Evolutionary conservation across 2,113 vertebrate genomes (phyloP), one percentile per base, ranked within the genome.

Genomic region (Sebastes schlegelii): DNA sequence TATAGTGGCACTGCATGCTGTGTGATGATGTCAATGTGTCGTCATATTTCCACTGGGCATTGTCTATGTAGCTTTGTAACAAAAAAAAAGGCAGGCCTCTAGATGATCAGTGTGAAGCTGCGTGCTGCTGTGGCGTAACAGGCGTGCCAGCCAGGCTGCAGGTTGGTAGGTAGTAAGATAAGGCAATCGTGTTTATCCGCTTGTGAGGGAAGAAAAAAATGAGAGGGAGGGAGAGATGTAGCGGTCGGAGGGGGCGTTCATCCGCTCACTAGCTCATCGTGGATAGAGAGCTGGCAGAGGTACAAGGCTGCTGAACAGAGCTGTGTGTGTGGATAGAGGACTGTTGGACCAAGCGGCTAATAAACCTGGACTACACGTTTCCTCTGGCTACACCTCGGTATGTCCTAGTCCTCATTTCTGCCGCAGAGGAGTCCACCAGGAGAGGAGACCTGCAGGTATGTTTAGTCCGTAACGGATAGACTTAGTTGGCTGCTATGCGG

Each of bases 401-500:
- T 83, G 74, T 40, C 54, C 48, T 63, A 62, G 49, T 23, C 51
- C 40, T 55, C 3, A 2, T n/a, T 13, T 51, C 26, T 89, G 88
- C 84, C 79, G 91, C 91, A 91, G 84, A 88, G 67, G 80, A 86
- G 87, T 80, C 90, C 85, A 87, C 11, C 79, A 83, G 64, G 77
- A 58, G 49, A 64, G 72, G 69, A 86, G 69, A 85, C 55, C 58
- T 42, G 68, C 89, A 93, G 92, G 94, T 95, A 95, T 1, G 90
- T 82, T 34, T 45, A 19, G 23, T 4, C 2, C 12, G 45, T 46
- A 8, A 11, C 8, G 6, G 19, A 21, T n/a, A 46, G 73, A 19
- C 65, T 43, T 46, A 42, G 76, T 9, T 34, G 62, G 74, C 79
- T 84, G 88, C 88, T 87, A 88, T 89, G 86, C 88, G 88, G 85